These are phyloP conservation scores for Campoplex capitator DNA, from an alignment of 2,888 invertebrate species.

Conservation along the genomic window DNA sequence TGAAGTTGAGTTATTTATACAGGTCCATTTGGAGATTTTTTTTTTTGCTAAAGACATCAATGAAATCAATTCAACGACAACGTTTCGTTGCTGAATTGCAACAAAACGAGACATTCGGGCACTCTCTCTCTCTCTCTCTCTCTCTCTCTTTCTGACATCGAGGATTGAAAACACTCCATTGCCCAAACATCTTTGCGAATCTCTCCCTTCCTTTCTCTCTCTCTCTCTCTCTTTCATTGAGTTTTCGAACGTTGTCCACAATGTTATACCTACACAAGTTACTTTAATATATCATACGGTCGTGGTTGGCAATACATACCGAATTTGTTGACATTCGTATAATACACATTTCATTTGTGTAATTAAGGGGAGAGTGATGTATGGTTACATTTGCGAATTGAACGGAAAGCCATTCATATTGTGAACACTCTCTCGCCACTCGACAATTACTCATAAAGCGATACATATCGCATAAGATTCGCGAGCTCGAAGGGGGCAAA, in stretches of 20 bases:
- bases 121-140: background rate
- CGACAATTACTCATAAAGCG: conserved; percentile 80
- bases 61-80: conserved; percentile 50
- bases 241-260: conserved; percentile 23
- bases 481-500: conserved; percentile 67
- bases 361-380: conserved; percentile 81
- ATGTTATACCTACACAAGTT: conserved; percentile 46
- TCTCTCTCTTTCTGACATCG: background rate
- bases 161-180: conserved; percentile 31
- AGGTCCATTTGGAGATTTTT: conserved; percentile 28
- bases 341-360: conserved; percentile 81
- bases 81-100: conserved; percentile 28
- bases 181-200: conserved; percentile 1
- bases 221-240: background rate
- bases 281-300: conserved; percentile 66
- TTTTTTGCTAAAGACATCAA: conserved; percentile 11
- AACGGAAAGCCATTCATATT: conserved; percentile 81
- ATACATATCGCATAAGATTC: conserved; percentile 79
- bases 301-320: conserved; percentile 69
- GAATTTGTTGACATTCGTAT: conserved; percentile 81
- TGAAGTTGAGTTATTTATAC: conserved; percentile 39
- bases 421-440: conserved; percentile 77
- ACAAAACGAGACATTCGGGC: background rate
- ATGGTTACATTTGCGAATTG: conserved; percentile 78
- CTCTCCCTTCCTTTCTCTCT: conserved; percentile 15